Evolutionary conservation across 2,888 invertebrate genomes (phyloP).

Genomic region (Andrena bucephala): DNA sequence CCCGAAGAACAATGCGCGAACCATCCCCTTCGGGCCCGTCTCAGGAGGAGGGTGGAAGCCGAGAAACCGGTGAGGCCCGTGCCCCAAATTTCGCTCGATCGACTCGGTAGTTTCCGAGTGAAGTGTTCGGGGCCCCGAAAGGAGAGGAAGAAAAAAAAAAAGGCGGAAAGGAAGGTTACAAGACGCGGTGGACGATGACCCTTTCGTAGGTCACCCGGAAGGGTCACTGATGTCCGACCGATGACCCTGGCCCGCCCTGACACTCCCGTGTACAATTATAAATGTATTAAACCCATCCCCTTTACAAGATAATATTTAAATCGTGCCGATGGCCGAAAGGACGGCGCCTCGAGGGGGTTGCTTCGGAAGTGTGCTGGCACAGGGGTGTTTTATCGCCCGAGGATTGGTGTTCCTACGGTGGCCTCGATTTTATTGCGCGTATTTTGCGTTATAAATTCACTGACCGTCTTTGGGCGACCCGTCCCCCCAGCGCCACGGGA

Average conservation of each 20-base stretch:
- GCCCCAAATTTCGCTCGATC: constrained; percentile 75
- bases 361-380: constrained; percentile 51
- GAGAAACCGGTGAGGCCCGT: constrained; percentile 79
- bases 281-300: constrained; percentile 83
- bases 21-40: constrained; percentile 13
- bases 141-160: neutral
- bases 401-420: constrained; percentile 63
- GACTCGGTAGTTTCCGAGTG: constrained; percentile 71
- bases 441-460: constrained; percentile 83
- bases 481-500: constrained; percentile 28
- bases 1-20: constrained; percentile 13
- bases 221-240: constrained; percentile 84
- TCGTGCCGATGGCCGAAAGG: constrained; percentile 73
- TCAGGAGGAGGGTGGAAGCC: constrained; percentile 34
- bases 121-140: constrained; percentile 62
- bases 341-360: constrained; percentile 49
- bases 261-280: constrained; percentile 82
- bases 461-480: constrained; percentile 59
- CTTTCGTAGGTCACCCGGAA: constrained; percentile 75
- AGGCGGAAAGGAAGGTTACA: constrained; percentile 63
- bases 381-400: constrained; percentile 77
- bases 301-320: constrained; percentile 82
- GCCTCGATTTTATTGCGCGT: constrained; percentile 81
- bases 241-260: constrained; percentile 81
- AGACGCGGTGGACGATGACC: constrained; percentile 70